A percentile compares a stretch with the other conserved stretches of the same genome.
Conservation (phyloP, 1,140 invertebrate genomes). For the Copidosoma floridanum region DNA sequence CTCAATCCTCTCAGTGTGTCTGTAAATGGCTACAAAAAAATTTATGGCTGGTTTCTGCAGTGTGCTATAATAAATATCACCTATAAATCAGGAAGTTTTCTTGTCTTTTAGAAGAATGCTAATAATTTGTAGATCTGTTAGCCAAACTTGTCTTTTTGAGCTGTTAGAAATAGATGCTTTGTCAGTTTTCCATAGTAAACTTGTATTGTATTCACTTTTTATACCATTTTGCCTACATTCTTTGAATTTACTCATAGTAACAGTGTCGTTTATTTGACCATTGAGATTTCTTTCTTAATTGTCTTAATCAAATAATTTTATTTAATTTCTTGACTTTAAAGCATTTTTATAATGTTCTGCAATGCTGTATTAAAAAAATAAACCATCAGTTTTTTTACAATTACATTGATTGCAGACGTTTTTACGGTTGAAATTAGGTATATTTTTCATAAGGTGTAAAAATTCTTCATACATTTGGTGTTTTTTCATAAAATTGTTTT, state of each 20-base stretch:
- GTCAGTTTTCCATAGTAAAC: background rate
- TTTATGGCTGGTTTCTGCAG: no score
- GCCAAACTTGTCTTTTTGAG: no score
- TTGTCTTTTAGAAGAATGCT: background rate
- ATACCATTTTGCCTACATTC: background rate
- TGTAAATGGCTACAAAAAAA: no score
- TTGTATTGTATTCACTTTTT: background rate
- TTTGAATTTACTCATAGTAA: background rate
- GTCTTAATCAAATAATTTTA: background rate
- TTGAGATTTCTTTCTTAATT: background rate
- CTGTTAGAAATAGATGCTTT: no score
- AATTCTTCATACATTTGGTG: background rate
- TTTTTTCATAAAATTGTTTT: background rate
- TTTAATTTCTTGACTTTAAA: background rate
- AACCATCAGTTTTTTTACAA: background rate
- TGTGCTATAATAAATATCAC: background rate
- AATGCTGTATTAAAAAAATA: background rate
- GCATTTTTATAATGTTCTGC: background rate
- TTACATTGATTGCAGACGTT: background rate
- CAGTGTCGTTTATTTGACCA: background rate
- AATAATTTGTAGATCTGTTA: background rate
- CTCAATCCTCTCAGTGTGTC: background rate
- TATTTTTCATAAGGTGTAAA: background rate
- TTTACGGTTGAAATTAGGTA: no score
- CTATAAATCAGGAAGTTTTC: background rate